Evolutionary conservation across 92 coral and sea anemone genomes (phyloP), one percentile per base, ranked within the genome.

Genomic region (Heteractis magnifica): DNA sequence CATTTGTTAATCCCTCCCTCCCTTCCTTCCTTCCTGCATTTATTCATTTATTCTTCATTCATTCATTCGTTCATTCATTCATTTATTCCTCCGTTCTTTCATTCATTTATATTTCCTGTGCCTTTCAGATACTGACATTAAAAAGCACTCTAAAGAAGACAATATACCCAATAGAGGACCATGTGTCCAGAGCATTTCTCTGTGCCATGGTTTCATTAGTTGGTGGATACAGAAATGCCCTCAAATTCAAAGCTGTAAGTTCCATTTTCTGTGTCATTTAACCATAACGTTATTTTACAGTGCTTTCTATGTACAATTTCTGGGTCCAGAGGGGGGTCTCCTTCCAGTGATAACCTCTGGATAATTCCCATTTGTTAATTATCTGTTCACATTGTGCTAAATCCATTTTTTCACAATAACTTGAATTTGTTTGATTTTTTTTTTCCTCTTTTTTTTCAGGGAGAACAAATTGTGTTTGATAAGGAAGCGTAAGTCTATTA

Each of bases 221-320:
- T 4, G 98, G 99, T 10, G 90, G 99, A 50, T 96, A 96, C 90
- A 86, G 99, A 78, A 94, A 96, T 84, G 99, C 99, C 6, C 55
- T 96, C 60, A 84, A 86, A 51, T 88, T 96, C 41, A 91, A 93
- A 70, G 81, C 95, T 51, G 99, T 96, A 84, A 89, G 99, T 92
- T 4, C 44, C 44, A 34, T 2, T 34, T 34, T 34, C 44, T 34
- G 44, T 34, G 44, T 34, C 3, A 2, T 34, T 34, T 34, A 34
- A 34, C 1, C 3, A 2, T 34, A 34, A 34, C 44, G 3, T 2
- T 34, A 34, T 34, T 34, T 34, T 34, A 34, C 44, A 34, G 44
- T 34, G 44, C 44, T 34, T 34, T 34, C 44, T 2, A 34, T 34
- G 44, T 34, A 34, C 2, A 34, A 34, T 34, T 34, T 34, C 44